phyloP scores from a whole-genome alignment of 2,113 vertebrate genomes.

The Penelope pileata region DNA sequence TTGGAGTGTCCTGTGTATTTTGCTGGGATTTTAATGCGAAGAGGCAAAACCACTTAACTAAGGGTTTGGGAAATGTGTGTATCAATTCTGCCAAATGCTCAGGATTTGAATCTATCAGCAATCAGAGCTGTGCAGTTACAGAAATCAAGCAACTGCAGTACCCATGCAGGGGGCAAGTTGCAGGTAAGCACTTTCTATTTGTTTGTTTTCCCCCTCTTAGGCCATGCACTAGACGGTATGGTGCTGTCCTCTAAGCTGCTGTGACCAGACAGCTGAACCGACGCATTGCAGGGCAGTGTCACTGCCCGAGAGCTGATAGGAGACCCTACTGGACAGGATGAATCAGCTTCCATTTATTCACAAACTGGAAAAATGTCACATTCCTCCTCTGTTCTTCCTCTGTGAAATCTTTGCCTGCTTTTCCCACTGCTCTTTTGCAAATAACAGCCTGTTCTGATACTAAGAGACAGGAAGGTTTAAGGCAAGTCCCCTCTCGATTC shows the following conservation, averaged over 20 bases:
- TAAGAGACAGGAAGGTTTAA: conserved; percentile 16
- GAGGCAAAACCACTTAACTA: not conserved
- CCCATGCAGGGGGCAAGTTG: not conserved
- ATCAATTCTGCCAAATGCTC: not conserved
- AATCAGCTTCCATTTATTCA: conserved; percentile 56
- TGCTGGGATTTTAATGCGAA: not conserved
- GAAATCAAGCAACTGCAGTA: conserved; percentile 2
- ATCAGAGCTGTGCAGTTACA: not conserved
- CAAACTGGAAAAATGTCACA: not conserved
- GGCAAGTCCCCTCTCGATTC: not conserved
- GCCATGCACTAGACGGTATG: not conserved
- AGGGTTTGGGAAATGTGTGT: not conserved
- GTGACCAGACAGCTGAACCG: conserved; percentile 37
- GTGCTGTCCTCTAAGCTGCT: not conserved
- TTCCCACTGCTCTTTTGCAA: conserved; percentile 13
- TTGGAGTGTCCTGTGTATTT: not conserved
- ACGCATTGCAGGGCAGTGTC: conserved; percentile 28
- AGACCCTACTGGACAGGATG: conserved; percentile 28
- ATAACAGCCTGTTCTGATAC: not conserved
- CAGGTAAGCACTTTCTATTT: not conserved
- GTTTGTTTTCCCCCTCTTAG: not conserved
- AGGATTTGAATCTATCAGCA: not conserved
- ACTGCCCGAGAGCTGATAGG: not conserved
- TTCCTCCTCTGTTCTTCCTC: conserved; percentile 9
- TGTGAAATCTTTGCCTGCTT: not conserved